Percentiles rank a stretch among this genome's conserved stretches.
These are phyloP conservation scores for Choreutis nemorana DNA, from an alignment of 2,888 invertebrate species.

Conservation along the genomic window DNA sequence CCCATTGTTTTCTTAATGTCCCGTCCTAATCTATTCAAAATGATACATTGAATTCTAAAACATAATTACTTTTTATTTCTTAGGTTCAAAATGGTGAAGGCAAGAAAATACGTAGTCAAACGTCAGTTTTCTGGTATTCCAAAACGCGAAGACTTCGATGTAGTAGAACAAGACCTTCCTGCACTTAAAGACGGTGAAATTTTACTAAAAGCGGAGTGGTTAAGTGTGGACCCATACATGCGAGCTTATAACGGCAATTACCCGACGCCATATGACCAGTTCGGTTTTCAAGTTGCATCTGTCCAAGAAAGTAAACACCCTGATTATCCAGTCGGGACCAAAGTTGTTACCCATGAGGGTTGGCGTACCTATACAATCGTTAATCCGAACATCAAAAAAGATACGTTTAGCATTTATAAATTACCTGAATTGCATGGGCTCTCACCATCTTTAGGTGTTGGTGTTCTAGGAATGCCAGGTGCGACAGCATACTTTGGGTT, in stretches of 20 bases:
- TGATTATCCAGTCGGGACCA: conserved; percentile 62
- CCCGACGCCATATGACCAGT: conserved; percentile 28
- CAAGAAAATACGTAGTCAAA: conserved; percentile 63
- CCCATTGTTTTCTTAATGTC: no score
- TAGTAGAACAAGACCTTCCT: conserved; percentile 69
- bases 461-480: conserved; percentile 69
- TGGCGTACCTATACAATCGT: conserved; percentile 51
- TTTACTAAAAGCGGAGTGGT: conserved; percentile 26
- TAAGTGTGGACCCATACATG: conserved; percentile 32
- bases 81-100: conserved; percentile 52
- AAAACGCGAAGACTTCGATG: conserved; percentile 61
- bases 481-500: conserved; percentile 72
- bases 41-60: no score
- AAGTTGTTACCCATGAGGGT: conserved; percentile 62
- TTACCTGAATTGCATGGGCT: conserved; percentile 57
- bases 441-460: conserved; percentile 56
- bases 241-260: conserved; percentile 19
- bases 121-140: conserved; percentile 67
- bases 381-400: conserved; percentile 8
- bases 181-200: conserved; percentile 64
- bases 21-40: no score
- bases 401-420: conserved; percentile 13
- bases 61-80: no score
- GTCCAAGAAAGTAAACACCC: conserved; percentile 66
- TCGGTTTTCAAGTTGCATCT: conserved; percentile 12